These are phyloP conservation scores for Neuroterus valhalla DNA, from an alignment of 1,140 invertebrate species.

Conservation along the genomic window DNA sequence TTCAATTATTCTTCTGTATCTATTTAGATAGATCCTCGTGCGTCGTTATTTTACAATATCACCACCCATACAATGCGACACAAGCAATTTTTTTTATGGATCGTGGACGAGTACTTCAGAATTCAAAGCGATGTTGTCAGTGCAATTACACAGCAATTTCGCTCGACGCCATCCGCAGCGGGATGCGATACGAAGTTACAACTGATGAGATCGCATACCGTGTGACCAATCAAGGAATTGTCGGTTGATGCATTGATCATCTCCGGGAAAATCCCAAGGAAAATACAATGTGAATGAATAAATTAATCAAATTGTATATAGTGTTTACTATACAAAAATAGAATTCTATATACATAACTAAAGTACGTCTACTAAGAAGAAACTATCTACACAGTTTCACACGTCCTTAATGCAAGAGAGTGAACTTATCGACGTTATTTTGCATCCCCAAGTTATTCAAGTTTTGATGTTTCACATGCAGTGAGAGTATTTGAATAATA, in stretches of 20 bases:
- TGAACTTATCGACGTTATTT: too few species aligned
- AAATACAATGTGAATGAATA: not conserved
- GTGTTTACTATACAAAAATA: too few species aligned
- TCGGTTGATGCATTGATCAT: not conserved
- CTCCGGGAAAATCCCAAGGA: not conserved
- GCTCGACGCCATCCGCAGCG: not conserved
- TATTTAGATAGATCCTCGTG: not conserved
- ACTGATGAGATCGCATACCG: conserved; percentile 3
- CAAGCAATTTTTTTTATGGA: not conserved
- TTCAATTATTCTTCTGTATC: not conserved
- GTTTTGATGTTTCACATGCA: too few species aligned
- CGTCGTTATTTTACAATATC: not conserved
- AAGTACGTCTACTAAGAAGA: too few species aligned
- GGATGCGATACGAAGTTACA: conserved; percentile 2
- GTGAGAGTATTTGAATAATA: too few species aligned
- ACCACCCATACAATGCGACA: not conserved
- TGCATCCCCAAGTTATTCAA: too few species aligned
- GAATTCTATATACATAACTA: too few species aligned
- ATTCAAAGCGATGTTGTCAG: conserved; percentile 4
- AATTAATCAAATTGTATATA: too few species aligned
- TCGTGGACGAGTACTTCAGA: conserved; percentile 1
- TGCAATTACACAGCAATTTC: conserved; percentile 2
- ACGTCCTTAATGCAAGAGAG: too few species aligned
- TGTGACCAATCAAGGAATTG: not conserved
- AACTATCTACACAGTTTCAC: too few species aligned